These are phyloP conservation scores for Excalfactoria chinensis DNA, from an alignment of 2,113 vertebrate genomes.

Conservation along the genomic window DNA sequence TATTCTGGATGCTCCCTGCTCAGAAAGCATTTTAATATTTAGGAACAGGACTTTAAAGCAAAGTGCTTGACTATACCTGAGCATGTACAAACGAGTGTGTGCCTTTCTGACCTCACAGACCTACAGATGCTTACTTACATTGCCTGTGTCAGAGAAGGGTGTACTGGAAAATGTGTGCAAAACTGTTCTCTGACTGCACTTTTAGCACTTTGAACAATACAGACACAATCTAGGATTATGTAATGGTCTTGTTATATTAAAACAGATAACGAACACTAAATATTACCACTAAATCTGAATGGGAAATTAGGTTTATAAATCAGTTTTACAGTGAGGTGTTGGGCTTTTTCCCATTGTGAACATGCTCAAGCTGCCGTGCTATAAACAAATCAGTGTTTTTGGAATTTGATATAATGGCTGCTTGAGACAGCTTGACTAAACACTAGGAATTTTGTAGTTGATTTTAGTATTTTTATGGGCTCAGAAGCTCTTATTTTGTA, in stretches of 20 bases:
- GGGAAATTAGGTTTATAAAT: conserved; percentile 18
- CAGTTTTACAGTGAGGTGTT: conserved; percentile 19
- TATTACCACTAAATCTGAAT: neutral
- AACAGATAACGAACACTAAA: conserved; percentile 33
- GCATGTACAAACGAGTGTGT: neutral
- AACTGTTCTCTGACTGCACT: conserved; percentile 31
- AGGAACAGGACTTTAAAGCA: neutral
- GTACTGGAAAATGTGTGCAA: neutral
- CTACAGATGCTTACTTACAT: neutral
- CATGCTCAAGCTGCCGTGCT: conserved; percentile 44
- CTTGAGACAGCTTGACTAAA: conserved; percentile 54
- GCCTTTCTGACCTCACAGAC: conserved; percentile 24
- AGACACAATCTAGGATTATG: conserved; percentile 20
- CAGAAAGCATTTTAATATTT: neutral
- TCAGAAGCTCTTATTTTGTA: conserved; percentile 76
- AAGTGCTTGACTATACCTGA: neutral
- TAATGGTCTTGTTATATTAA: neutral
- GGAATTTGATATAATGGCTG: conserved; percentile 62
- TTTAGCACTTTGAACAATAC: conserved; percentile 73
- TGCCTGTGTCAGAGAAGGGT: neutral
- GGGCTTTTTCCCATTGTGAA: conserved; percentile 51
- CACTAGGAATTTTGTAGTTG: conserved; percentile 71
- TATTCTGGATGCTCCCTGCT: neutral
- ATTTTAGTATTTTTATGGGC: conserved; percentile 79
- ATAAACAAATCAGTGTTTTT: conserved; percentile 57